Percentiles rank a stretch among this genome's conserved stretches.
Evolutionary conservation across 1,140 invertebrate species (phyloP).

Genomic region (Saccostrea cuccullata): DNA sequence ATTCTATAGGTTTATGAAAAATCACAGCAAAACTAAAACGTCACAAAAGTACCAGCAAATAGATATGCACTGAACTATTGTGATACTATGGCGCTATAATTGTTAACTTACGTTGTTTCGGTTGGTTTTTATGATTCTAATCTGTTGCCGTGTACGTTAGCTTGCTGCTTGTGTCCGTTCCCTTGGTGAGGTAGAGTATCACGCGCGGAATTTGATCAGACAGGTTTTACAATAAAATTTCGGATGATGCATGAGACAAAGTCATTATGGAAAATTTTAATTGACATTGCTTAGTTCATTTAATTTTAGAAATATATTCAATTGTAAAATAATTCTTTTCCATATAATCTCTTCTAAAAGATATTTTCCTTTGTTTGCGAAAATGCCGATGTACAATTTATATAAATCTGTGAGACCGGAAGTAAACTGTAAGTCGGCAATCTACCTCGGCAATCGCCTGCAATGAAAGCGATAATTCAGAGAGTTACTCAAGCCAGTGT

Average conservation of each 20-base stretch:
- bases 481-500: slow-evolving; percentile 86
- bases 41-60: no score
- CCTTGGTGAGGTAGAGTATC: slow-evolving; percentile 45
- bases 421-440: background rate
- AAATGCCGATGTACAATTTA: background rate
- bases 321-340: background rate
- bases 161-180: background rate
- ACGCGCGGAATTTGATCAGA: slow-evolving; percentile 11
- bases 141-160: background rate
- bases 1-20: no score
- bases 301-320: background rate
- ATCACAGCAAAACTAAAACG: no score
- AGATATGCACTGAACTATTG: no score
- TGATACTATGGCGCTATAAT: no score
- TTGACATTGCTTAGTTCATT: background rate
- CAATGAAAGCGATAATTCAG: slow-evolving; percentile 88
- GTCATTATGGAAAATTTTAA: background rate
- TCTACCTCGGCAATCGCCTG: no score
- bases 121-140: no score
- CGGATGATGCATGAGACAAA: background rate
- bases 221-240: background rate
- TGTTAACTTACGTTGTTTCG: no score
- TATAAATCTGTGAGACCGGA: background rate
- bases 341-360: background rate
- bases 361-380: background rate